Percentiles rank a stretch among this genome's conserved stretches.
These are phyloP conservation scores for Caerostris extrusa DNA, from an alignment of 1,140 invertebrate genomes.

Conservation along the genomic window DNA sequence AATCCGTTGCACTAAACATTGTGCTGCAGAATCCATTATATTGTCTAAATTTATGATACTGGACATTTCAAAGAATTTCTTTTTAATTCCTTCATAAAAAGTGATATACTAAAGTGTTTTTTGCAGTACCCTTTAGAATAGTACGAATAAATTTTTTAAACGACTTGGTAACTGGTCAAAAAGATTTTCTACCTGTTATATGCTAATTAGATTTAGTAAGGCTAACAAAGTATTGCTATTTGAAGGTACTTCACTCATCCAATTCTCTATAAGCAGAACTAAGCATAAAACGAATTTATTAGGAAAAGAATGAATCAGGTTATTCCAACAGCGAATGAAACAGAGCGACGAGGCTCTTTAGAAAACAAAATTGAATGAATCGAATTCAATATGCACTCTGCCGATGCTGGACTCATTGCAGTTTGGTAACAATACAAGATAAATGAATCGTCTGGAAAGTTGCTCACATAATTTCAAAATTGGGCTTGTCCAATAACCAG, in stretches of 20 bases:
- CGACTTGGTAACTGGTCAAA: no score
- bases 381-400: constrained; percentile 22
- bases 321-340: neutral
- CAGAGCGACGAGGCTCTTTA: neutral
- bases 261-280: no score
- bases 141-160: no score
- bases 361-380: constrained; percentile 30
- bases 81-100: no score
- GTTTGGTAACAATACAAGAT: constrained; percentile 34
- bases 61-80: no score
- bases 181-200: no score
- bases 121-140: no score
- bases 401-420: neutral
- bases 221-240: neutral
- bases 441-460: constrained; percentile 16
- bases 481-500: neutral
- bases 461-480: constrained; percentile 41
- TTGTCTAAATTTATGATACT: no score
- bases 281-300: neutral
- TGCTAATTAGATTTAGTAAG: no score
- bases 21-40: no score
- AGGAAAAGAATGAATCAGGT: neutral
- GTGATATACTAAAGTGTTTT: no score
- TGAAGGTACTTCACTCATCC: neutral
- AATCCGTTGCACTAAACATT: no score